phyloP scores from a whole-genome alignment of 2,113 vertebrate genomes.

The Spheniscus mendiculus region DNA sequence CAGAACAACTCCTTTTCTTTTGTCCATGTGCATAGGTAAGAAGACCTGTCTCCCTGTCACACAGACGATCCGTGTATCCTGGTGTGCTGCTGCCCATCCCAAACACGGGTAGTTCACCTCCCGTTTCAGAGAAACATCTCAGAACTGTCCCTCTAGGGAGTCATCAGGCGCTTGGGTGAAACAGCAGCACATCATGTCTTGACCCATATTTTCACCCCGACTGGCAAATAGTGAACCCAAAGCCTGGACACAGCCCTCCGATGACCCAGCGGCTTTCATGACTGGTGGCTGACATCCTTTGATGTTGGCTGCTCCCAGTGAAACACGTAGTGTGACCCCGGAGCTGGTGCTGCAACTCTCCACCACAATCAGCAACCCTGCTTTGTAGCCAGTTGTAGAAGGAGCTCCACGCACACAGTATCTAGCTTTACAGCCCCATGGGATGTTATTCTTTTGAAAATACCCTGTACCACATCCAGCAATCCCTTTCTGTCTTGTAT shows the following conservation, averaged over 20 bases:
- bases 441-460: background rate
- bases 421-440: background rate
- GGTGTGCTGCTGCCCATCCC: background rate
- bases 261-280: background rate
- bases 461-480: background rate
- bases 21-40: background rate
- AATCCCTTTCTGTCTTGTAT: background rate
- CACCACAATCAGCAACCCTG: background rate
- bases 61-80: fast-evolving
- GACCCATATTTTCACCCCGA: background rate
- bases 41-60: background rate
- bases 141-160: background rate
- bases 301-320: background rate
- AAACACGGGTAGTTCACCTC: background rate
- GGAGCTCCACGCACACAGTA: background rate
- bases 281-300: background rate
- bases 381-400: background rate
- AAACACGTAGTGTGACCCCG: background rate
- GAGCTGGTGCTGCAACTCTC: background rate
- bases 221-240: background rate
- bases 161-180: background rate
- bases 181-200: background rate
- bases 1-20: background rate
- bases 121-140: background rate
- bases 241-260: background rate